Evolutionary conservation across 2,113 vertebrate species (phyloP).

Genomic region (Chascanopsetta lugubris): DNA sequence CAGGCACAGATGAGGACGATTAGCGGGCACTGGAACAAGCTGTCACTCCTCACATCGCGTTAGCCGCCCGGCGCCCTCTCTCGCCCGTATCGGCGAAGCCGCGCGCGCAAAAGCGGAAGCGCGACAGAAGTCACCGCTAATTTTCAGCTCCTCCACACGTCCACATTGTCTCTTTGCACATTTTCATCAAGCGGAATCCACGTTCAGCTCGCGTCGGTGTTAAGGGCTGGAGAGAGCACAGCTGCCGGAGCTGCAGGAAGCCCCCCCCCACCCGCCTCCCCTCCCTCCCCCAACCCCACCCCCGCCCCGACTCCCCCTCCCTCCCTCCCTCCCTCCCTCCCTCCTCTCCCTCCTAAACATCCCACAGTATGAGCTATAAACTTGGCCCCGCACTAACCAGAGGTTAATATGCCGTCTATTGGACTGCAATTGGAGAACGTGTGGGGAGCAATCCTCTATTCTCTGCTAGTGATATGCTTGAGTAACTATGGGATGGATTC

Average conservation of each 20-base stretch:
- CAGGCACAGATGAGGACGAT: slow-evolving; percentile 87
- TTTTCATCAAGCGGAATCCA: slow-evolving; percentile 37
- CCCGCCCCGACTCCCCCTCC: slow-evolving; percentile 25
- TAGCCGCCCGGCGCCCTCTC: slow-evolving; percentile 59
- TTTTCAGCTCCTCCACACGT: slow-evolving; percentile 21
- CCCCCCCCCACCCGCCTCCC: slow-evolving; percentile 16
- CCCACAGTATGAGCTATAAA: slow-evolving; percentile 68
- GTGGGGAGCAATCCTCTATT: slow-evolving; percentile 79
- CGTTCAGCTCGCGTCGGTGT: slow-evolving; percentile 26
- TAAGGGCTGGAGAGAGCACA: slow-evolving; percentile 50
- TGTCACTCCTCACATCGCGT: slow-evolving; percentile 87
- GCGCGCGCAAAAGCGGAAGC: slow-evolving; percentile 27
- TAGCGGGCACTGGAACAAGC: slow-evolving; percentile 90
- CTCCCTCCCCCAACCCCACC: slow-evolving; percentile 31
- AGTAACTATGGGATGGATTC: slow-evolving; percentile 80
- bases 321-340: slow-evolving; percentile 19
- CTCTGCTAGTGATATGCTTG: slow-evolving; percentile 82
- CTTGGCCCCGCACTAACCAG: slow-evolving; percentile 71
- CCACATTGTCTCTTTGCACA: slow-evolving; percentile 19
- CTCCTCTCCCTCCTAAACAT: slow-evolving; percentile 41
- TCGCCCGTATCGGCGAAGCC: slow-evolving; percentile 12
- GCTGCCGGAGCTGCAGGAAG: slow-evolving; percentile 58
- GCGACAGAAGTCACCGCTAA: slow-evolving; percentile 26
- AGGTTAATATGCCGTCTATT: slow-evolving; percentile 85
- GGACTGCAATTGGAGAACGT: slow-evolving; percentile 83